Conservation (phyloP, 1,140 invertebrate genomes). For the Drosophila parvula region DNA sequence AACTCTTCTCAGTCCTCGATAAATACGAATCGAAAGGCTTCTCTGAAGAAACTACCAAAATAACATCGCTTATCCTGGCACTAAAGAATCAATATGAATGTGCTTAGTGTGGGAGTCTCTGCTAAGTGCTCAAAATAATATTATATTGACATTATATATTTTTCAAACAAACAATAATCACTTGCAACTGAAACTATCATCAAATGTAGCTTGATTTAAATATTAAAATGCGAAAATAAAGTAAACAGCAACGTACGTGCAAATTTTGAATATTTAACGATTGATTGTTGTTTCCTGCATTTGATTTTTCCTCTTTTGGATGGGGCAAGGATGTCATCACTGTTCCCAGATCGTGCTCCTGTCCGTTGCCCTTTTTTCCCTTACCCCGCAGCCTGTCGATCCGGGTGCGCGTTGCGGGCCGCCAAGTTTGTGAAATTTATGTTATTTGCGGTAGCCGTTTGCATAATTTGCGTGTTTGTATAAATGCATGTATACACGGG, state of each 20-base stretch:
- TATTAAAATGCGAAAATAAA: background rate
- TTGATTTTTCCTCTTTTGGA: background rate
- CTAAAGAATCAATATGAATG: background rate
- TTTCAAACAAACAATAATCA: background rate
- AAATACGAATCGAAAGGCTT: background rate
- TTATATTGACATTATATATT: background rate
- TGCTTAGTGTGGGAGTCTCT: background rate
- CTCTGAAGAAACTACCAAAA: background rate
- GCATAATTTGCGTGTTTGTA: slow-evolving; percentile 82
- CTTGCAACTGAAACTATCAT: background rate
- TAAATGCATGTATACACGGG: slow-evolving; percentile 52
- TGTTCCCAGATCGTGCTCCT: slow-evolving; percentile 2
- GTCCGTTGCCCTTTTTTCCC: background rate
- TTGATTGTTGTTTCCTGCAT: slow-evolving; percentile 2
- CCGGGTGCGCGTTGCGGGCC: slow-evolving; percentile 70
- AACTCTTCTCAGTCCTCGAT: background rate
- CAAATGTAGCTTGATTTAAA: background rate
- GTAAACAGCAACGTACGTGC: slow-evolving; percentile 6
- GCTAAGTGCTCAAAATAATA: too few relatives aligned
- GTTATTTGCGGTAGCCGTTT: slow-evolving; percentile 81
- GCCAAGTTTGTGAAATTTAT: slow-evolving; percentile 78
- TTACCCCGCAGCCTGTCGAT: slow-evolving; percentile 1
- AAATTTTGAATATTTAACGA: background rate
- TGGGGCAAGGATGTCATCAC: slow-evolving; percentile 14
- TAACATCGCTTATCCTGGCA: background rate